Conservation (phyloP, 2,888 invertebrate species). For the Nebria salina region DNA sequence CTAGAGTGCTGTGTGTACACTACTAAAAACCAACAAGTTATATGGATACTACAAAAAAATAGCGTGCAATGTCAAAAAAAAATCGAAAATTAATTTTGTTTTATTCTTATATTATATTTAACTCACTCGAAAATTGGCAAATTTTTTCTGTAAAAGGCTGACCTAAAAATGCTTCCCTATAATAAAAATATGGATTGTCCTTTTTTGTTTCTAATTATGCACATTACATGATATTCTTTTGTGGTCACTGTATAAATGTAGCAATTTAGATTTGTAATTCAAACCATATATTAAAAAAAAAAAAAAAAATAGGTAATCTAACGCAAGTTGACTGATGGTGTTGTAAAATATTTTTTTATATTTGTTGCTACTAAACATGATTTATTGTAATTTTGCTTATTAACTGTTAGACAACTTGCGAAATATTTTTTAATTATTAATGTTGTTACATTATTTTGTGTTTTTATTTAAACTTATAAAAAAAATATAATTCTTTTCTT, state of each 20-base stretch:
- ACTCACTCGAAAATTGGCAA: too few species aligned
- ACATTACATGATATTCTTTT: background rate
- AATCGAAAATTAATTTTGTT: background rate
- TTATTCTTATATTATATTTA: too few species aligned
- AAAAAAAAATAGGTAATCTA: constrained; percentile 16
- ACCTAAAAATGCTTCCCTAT: background rate
- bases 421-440: background rate
- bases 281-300: constrained; percentile 10
- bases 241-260: constrained; percentile 20
- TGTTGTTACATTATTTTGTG: background rate
- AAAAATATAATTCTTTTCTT: background rate
- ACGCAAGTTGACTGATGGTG: constrained; percentile 21
- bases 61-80: background rate
- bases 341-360: background rate
- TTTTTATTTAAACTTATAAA: background rate
- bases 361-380: background rate
- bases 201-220: background rate
- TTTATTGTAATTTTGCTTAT: background rate
- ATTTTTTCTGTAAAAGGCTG: too few species aligned
- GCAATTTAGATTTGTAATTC: constrained; percentile 36
- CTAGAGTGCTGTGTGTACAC: constrained; percentile 41
- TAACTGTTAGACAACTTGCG: background rate
- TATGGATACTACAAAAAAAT: background rate
- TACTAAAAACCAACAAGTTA: background rate
- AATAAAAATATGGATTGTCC: background rate